These are phyloP conservation scores for Andricus curvator DNA, from an alignment of 2,888 invertebrate species.

Conservation along the genomic window DNA sequence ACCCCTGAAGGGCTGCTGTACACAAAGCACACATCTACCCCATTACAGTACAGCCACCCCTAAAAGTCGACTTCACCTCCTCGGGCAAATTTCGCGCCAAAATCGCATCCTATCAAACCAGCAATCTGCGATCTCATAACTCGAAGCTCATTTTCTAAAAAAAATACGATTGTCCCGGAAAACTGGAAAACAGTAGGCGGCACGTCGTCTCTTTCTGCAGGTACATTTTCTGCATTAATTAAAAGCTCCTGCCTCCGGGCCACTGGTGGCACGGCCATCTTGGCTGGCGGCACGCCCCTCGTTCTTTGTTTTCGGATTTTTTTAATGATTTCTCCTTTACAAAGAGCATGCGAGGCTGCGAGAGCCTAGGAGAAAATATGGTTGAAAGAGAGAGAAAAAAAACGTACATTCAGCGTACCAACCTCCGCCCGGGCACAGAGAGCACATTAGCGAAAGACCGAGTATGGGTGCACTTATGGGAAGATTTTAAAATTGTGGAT, in stretches of 20 bases:
- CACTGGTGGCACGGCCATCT: slow-evolving; percentile 74
- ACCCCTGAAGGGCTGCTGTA: slow-evolving; percentile 64
- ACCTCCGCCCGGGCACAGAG: slow-evolving; percentile 49
- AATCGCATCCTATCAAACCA: slow-evolving; percentile 40
- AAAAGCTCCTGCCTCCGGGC: slow-evolving; percentile 75
- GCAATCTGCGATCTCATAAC: slow-evolving; percentile 31
- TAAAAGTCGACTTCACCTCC: slow-evolving; percentile 46
- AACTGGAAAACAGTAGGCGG: slow-evolving; percentile 43
- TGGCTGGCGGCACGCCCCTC: slow-evolving; percentile 76
- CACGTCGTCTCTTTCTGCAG: slow-evolving; percentile 49
- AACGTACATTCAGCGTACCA: slow-evolving; percentile 46
- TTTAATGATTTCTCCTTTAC: slow-evolving; percentile 74
- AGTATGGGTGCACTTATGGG: slow-evolving; percentile 10
- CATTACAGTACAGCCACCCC: slow-evolving; percentile 66
- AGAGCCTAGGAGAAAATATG: slow-evolving; percentile 45
- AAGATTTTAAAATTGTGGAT: background rate
- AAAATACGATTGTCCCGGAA: slow-evolving; percentile 25
- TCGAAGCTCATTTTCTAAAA: slow-evolving; percentile 21
- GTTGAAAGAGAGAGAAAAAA: background rate
- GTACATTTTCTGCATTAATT: slow-evolving; percentile 73
- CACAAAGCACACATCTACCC: slow-evolving; percentile 69
- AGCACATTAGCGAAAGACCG: slow-evolving; percentile 17
- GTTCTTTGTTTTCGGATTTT: slow-evolving; percentile 75
- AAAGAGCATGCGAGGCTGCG: slow-evolving; percentile 46
- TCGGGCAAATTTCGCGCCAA: slow-evolving; percentile 35